These are phyloP conservation scores for Scylla paramamosain DNA, from an alignment of 1,140 invertebrate species.

Conservation along the genomic window DNA sequence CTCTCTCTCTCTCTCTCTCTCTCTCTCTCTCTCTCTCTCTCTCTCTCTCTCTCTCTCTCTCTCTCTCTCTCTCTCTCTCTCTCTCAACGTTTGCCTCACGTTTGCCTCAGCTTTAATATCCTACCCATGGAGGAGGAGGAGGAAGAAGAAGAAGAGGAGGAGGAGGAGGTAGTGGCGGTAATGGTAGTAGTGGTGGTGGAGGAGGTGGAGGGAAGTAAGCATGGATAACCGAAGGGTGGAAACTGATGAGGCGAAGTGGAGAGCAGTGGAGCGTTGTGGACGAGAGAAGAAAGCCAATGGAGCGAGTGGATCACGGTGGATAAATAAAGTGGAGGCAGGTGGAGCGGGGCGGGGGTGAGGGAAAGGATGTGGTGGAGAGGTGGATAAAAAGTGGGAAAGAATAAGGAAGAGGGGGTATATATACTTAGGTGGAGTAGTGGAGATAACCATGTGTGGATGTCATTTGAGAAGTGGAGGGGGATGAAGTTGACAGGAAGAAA, in stretches of 20 bases:
- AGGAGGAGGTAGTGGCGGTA: background rate
- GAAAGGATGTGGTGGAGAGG: background rate
- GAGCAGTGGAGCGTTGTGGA: background rate
- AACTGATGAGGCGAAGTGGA: background rate
- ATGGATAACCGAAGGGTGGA: background rate
- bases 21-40: constrained; percentile 20
- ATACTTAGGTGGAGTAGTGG: background rate
- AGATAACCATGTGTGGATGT: background rate
- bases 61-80: constrained; percentile 20
- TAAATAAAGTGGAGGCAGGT: background rate
- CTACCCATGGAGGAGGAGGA: background rate
- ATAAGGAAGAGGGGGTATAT: background rate
- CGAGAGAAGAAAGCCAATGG: background rate
- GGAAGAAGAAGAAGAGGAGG: background rate
- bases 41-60: constrained; percentile 20
- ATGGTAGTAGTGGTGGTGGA: background rate
- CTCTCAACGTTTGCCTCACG: background rate
- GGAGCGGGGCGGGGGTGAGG: background rate
- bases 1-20: constrained; percentile 10
- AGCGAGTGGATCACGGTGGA: background rate
- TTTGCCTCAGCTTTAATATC: constrained; percentile 4
- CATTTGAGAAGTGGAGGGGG: too few species aligned
- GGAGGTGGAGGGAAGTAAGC: background rate
- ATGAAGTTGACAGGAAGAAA: too few species aligned
- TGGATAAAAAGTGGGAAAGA: background rate